A percentile compares a stretch with the other conserved stretches of the same genome.
These are phyloP conservation scores for Andrena camellia DNA, from an alignment of 2,888 invertebrate genomes.

Conservation along the genomic window DNA sequence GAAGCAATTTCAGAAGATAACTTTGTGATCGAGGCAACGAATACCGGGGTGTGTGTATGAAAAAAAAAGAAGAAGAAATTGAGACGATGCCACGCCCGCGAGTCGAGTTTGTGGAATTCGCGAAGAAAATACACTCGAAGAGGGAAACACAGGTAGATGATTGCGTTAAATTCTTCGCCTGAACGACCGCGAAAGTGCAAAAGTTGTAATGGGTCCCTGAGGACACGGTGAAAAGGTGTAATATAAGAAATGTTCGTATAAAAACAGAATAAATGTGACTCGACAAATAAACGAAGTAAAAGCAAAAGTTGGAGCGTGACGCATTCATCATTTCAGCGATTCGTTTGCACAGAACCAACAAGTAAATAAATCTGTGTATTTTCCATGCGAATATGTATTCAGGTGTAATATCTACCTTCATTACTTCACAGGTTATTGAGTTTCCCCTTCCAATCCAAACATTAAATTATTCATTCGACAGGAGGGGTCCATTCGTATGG, in stretches of 20 bases:
- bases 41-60: slow-evolving; percentile 16
- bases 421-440: too few species aligned
- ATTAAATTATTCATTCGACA: slow-evolving; percentile 7
- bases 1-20: slow-evolving; percentile 54
- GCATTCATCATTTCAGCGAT: too few species aligned
- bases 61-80: slow-evolving; percentile 11
- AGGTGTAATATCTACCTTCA: too few species aligned
- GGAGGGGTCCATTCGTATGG: not conserved
- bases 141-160: slow-evolving; percentile 37
- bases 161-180: slow-evolving; percentile 77
- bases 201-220: slow-evolving; percentile 15
- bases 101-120: slow-evolving; percentile 24
- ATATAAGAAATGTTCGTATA: not conserved
- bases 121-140: slow-evolving; percentile 32
- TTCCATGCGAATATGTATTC: too few species aligned
- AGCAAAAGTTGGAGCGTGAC: too few species aligned
- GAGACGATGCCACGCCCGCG: slow-evolving; percentile 16
- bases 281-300: not conserved
- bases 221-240: not conserved
- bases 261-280: not conserved
- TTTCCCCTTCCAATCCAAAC: not conserved
- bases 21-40: slow-evolving; percentile 42
- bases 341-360: too few species aligned
- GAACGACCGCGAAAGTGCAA: slow-evolving; percentile 68
- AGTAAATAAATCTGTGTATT: too few species aligned